A percentile compares a stretch with the other conserved stretches of the same genome.
These are phyloP conservation scores for Xenus cinereus DNA, from an alignment of 2,113 vertebrate genomes.

Conservation along the genomic window DNA sequence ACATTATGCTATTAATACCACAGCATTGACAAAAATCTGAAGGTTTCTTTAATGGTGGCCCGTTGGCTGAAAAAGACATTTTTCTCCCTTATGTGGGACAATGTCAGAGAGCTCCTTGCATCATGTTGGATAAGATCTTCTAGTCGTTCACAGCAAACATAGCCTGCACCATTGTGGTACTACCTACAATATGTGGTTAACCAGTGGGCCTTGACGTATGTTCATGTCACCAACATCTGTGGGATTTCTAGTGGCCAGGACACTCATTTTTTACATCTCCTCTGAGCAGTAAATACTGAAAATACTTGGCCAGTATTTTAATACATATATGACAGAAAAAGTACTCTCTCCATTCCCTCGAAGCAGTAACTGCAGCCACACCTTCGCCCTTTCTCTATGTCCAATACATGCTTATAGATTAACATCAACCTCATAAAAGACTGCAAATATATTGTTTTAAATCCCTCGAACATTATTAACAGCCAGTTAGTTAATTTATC, in stretches of 20 bases:
- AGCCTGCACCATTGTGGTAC: accelerated
- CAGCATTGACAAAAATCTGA: not conserved
- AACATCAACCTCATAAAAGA: slow-evolving; percentile 27
- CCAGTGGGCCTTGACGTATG: not conserved
- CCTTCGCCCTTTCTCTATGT: not conserved
- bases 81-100: not conserved
- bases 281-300: not conserved
- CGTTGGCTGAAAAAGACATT: not conserved
- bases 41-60: not conserved
- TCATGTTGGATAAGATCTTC: not conserved
- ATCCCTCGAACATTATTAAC: slow-evolving; percentile 53
- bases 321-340: not conserved
- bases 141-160: not conserved
- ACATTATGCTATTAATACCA: not conserved
- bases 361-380: not conserved
- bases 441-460: slow-evolving; percentile 32
- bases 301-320: not conserved
- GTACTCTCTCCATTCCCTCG: not conserved
- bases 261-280: not conserved
- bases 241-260: not conserved
- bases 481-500: slow-evolving; percentile 60
- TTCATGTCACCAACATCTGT: not conserved
- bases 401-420: not conserved
- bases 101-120: not conserved
- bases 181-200: not conserved